Percentiles rank a stretch among this genome's conserved stretches.
Evolutionary conservation across 2,888 invertebrate species (phyloP).

Genomic region (Apoda limacodes): DNA sequence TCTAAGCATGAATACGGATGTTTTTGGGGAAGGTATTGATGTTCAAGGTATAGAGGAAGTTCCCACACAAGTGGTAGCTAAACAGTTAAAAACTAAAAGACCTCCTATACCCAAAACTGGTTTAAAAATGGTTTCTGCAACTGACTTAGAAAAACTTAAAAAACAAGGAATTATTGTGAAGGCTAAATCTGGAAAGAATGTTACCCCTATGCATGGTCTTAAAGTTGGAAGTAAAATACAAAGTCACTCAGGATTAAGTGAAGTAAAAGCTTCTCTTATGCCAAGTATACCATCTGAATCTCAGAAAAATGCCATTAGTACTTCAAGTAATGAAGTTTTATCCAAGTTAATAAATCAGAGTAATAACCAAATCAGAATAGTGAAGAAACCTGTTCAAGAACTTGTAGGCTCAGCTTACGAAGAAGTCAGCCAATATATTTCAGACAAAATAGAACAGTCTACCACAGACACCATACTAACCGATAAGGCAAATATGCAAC

Average conservation of each 20-base stretch:
- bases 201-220: too few relatives aligned
- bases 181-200: slow-evolving; percentile 28
- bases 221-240: too few relatives aligned
- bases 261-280: too few relatives aligned
- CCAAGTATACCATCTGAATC: not conserved
- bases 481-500: too few relatives aligned
- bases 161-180: slow-evolving; percentile 52
- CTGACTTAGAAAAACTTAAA: slow-evolving; percentile 48
- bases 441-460: too few relatives aligned
- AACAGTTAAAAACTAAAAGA: slow-evolving; percentile 42
- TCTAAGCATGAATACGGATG: slow-evolving; percentile 60
- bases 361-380: slow-evolving; percentile 53
- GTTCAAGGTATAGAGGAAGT: slow-evolving; percentile 59
- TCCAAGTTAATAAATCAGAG: slow-evolving; percentile 50
- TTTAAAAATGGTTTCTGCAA: slow-evolving; percentile 27
- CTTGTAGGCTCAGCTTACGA: too few relatives aligned
- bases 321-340: slow-evolving; percentile 43
- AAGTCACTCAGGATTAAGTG: not conserved
- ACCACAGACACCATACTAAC: slow-evolving; percentile 8
- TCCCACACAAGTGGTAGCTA: slow-evolving; percentile 47
- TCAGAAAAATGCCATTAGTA: slow-evolving; percentile 21
- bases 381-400: slow-evolving; percentile 47
- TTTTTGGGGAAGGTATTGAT: slow-evolving; percentile 58
- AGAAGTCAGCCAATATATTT: too few relatives aligned
- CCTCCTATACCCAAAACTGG: slow-evolving; percentile 17